Percentiles rank a stretch among this genome's conserved stretches.
Conservation (phyloP, 2,888 invertebrate genomes). For the Allygus modestus region DNA sequence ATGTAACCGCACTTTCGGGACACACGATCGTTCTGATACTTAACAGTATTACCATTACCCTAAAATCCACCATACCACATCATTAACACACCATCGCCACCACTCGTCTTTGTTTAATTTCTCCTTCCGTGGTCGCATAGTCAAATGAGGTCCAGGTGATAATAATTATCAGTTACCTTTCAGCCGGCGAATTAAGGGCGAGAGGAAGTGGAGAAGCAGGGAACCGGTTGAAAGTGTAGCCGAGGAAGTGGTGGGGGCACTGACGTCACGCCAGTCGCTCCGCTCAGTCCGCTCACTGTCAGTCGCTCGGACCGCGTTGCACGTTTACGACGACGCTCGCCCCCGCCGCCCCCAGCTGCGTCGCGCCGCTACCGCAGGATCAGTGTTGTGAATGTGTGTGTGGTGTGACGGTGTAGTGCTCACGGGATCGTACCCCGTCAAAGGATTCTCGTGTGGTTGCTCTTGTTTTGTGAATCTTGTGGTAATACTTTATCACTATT, state of each 20-base stretch:
- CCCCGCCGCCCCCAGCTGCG: neutral
- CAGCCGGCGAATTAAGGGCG: conserved; percentile 27
- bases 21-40: no score
- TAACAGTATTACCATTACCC: no score
- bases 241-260: neutral
- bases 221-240: conserved; percentile 30
- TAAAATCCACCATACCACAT: no score
- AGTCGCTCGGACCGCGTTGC: neutral
- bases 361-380: no score
- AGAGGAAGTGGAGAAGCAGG: neutral
- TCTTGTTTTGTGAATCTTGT: neutral
- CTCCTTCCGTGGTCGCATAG: no score
- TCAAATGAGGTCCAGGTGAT: neutral
- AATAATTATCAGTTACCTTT: conserved; percentile 2
- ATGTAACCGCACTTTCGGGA: no score
- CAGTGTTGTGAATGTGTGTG: neutral
- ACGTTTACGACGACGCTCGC: neutral
- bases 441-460: neutral
- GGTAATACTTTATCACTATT: neutral
- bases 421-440: no score
- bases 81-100: no score
- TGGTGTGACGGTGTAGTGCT: neutral
- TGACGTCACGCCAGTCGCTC: neutral
- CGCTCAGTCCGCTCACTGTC: neutral
- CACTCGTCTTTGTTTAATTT: no score